These are phyloP conservation scores for Phalacrocorax brasilianus DNA, from an alignment of 2,113 vertebrate genomes.

Conservation along the genomic window DNA sequence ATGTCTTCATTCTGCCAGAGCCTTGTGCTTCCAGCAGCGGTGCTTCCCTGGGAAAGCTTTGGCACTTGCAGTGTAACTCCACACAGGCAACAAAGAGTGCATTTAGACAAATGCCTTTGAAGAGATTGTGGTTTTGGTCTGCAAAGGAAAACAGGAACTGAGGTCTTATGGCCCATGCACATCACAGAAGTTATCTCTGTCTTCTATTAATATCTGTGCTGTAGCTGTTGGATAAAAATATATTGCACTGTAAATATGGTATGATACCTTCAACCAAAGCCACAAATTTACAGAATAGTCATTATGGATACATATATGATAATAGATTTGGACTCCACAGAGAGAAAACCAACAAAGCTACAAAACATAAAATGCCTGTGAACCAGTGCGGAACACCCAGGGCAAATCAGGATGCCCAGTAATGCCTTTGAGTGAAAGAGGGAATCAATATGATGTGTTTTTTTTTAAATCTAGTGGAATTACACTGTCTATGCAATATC, in stretches of 20 bases:
- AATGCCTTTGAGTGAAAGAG: background rate
- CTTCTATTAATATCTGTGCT: background rate
- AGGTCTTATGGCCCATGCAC: background rate
- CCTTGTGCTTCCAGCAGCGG: background rate
- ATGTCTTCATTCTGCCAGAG: background rate
- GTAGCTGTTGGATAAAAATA: background rate
- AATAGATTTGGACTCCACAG: background rate
- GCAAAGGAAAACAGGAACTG: background rate
- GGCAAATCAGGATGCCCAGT: background rate
- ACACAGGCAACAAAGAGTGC: background rate
- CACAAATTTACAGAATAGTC: background rate
- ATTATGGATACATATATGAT: background rate
- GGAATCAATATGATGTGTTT: fast-evolving
- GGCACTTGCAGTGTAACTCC: background rate
- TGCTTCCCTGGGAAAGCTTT: background rate
- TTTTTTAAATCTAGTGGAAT: background rate
- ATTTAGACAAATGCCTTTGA: background rate
- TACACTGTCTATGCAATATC: background rate
- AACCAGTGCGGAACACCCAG: background rate
- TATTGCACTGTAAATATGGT: background rate
- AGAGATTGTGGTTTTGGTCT: background rate
- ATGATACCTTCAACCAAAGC: background rate
- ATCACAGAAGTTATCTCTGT: background rate
- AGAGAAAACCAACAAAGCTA: background rate
- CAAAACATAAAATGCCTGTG: background rate